These are phyloP conservation scores for Pilophorus perplexus DNA, from an alignment of 2,888 invertebrate genomes.

Conservation along the genomic window DNA sequence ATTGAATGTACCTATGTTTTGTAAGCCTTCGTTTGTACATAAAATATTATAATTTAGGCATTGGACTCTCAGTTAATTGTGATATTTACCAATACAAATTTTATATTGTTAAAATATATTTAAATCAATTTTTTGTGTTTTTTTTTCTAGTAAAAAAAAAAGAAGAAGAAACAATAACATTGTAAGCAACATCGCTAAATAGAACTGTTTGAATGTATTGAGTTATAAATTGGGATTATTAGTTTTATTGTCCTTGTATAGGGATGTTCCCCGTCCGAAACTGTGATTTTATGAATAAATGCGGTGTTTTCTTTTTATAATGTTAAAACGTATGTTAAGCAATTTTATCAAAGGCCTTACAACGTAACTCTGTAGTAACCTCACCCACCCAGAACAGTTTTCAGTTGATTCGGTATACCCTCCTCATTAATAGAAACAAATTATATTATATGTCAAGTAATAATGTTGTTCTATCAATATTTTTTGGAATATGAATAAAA, in stretches of 20 bases:
- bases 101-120: constrained; percentile 33
- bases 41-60: constrained; percentile 34
- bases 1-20: constrained; percentile 15
- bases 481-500: constrained; percentile 34
- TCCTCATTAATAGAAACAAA: constrained; percentile 17
- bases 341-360: constrained; percentile 31
- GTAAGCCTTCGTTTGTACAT: constrained; percentile 33
- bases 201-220: constrained; percentile 26
- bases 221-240: constrained; percentile 13
- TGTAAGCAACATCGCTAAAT: constrained; percentile 18
- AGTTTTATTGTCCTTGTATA: constrained; percentile 37
- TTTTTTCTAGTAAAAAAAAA: constrained; percentile 15
- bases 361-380: constrained; percentile 9
- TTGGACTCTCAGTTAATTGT: constrained; percentile 35
- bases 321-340: constrained; percentile 34
- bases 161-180: too few relatives aligned
- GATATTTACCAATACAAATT: constrained; percentile 26
- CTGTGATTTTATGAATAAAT: constrained; percentile 40
- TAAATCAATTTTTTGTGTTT: too few relatives aligned
- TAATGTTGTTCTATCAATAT: constrained; percentile 33
- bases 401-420: constrained; percentile 3
- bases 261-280: constrained; percentile 42
- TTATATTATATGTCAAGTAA: constrained; percentile 28
- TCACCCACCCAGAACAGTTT: constrained; percentile 7
- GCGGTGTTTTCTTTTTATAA: constrained; percentile 26